phyloP scores from a whole-genome alignment of 1,140 invertebrate genomes.

The Polypedilum vanderplanki region DNA sequence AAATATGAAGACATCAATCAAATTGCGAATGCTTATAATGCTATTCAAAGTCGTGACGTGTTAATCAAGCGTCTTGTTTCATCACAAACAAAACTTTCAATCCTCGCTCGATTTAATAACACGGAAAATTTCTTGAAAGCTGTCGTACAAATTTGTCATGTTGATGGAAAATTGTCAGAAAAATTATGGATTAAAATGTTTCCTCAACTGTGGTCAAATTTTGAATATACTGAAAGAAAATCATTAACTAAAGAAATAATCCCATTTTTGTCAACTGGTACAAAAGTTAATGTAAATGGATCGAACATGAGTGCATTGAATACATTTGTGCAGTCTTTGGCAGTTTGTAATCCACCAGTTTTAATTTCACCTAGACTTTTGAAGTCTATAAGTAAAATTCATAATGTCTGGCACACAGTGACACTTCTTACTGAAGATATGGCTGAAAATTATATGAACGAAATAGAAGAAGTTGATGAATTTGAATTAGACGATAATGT shows the following conservation, averaged over 20 bases:
- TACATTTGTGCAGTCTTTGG: conserved; percentile 85
- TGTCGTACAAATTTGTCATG: conserved; percentile 83
- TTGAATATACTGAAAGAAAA: conserved; percentile 78
- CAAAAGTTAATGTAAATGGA: conserved; percentile 88
- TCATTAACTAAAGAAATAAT: conserved; percentile 72
- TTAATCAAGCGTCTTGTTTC: conserved; percentile 58
- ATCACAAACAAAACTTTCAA: conserved; percentile 79
- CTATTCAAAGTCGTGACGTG: conserved; percentile 48
- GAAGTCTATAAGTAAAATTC: conserved; percentile 86
- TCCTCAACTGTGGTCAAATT: conserved; percentile 79
- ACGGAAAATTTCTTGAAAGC: conserved; percentile 74
- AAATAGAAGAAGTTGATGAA: conserved; percentile 44
- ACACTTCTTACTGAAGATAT: conserved; percentile 82
- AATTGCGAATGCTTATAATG: conserved; percentile 49
- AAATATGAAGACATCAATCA: conserved; percentile 51
- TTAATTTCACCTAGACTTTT: conserved; percentile 74
- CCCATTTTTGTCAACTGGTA: conserved; percentile 87
- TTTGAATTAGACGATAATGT: conserved; percentile 64
- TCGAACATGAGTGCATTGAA: conserved; percentile 84
- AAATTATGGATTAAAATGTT: conserved; percentile 83
- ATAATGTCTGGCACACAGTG: conserved; percentile 94
- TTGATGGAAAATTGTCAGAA: conserved; percentile 82
- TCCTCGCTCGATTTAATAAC: conserved; percentile 66
- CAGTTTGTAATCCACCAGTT: conserved; percentile 76
- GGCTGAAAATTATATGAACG: conserved; percentile 57